Evolutionary conservation across 2,797 vertebrate genomes (phyloP).

Genomic region (Sebastes trivittatus): DNA sequence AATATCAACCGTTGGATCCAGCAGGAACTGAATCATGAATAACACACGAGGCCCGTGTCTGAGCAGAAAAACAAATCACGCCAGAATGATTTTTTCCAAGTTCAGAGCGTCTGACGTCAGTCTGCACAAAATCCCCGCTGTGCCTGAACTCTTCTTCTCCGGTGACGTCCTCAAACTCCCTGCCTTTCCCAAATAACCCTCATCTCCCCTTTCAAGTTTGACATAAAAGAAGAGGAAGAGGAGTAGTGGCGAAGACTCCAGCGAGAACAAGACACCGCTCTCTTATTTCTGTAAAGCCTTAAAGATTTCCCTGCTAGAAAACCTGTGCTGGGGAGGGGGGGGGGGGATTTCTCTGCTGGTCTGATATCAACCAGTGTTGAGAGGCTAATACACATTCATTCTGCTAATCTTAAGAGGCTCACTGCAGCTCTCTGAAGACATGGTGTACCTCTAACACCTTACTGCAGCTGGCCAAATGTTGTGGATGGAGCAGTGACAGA

Average conservation of each 20-base stretch:
- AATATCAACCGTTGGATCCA: constrained; percentile 17
- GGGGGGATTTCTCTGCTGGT: constrained; percentile 34
- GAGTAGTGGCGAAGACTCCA: constrained; percentile 30
- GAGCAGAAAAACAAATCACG: constrained; percentile 44
- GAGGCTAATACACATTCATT: constrained; percentile 36
- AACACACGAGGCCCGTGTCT: constrained; percentile 48
- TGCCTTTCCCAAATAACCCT: constrained; percentile 44
- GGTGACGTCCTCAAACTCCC: constrained; percentile 24
- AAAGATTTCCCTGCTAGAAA: constrained; percentile 51
- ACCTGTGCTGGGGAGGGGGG: constrained; percentile 2
- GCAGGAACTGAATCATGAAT: constrained; percentile 54
- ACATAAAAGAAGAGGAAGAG: constrained; percentile 58
- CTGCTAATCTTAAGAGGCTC: constrained; percentile 34
- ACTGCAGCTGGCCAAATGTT: constrained; percentile 18
- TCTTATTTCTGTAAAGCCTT: constrained; percentile 49
- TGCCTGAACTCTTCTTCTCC: constrained; percentile 24
- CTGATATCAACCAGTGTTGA: constrained; percentile 39
- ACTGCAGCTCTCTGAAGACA: constrained; percentile 16
- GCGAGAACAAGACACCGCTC: constrained; percentile 38
- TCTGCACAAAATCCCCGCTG: constrained; percentile 9
- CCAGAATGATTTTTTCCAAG: constrained; percentile 23
- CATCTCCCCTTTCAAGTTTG: constrained; percentile 57
- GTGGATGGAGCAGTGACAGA: constrained; percentile 13
- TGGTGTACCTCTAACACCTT: background rate
- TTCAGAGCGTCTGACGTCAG: constrained; percentile 12